A percentile compares a stretch with the other conserved stretches of the same genome.
phyloP scores from a whole-genome alignment of 2,888 invertebrate genomes.

The Perithous albicinctus region DNA sequence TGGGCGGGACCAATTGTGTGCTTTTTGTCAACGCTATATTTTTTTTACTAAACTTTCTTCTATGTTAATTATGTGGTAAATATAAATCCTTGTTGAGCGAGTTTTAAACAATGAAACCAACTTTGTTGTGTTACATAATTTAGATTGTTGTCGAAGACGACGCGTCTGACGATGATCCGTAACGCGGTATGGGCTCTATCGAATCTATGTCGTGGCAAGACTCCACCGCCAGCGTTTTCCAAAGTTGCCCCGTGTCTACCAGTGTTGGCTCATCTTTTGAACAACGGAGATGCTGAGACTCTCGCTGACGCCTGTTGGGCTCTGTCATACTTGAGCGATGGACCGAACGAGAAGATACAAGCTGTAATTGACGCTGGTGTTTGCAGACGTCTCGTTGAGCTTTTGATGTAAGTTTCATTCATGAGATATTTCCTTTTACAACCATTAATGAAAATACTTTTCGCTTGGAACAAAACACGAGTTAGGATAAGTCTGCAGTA shows the following conservation, averaged over 20 bases:
- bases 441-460: background rate
- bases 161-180: constrained; percentile 94
- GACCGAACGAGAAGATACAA: constrained; percentile 98
- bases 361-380: constrained; percentile 98
- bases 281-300: constrained; percentile 95
- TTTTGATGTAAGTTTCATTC: constrained; percentile 87
- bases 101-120: background rate
- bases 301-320: constrained; percentile 99
- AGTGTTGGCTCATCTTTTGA: constrained; percentile 93
- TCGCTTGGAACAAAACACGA: background rate
- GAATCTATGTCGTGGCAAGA: constrained; percentile 98
- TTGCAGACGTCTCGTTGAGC: constrained; percentile 91
- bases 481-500: too few species aligned
- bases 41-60: too few species aligned
- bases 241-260: constrained; percentile 94
- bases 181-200: constrained; percentile 99
- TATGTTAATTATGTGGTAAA: too few species aligned
- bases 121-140: constrained; percentile 72
- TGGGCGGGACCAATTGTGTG: too few species aligned
- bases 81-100: too few species aligned
- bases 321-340: constrained; percentile 97
- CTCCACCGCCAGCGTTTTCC: constrained; percentile 96
- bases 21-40: too few species aligned
- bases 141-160: constrained; percentile 93
- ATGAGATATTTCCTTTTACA: background rate